phyloP scores from a whole-genome alignment of 2,113 vertebrate species.

The Ploceus nigricollis region DNA sequence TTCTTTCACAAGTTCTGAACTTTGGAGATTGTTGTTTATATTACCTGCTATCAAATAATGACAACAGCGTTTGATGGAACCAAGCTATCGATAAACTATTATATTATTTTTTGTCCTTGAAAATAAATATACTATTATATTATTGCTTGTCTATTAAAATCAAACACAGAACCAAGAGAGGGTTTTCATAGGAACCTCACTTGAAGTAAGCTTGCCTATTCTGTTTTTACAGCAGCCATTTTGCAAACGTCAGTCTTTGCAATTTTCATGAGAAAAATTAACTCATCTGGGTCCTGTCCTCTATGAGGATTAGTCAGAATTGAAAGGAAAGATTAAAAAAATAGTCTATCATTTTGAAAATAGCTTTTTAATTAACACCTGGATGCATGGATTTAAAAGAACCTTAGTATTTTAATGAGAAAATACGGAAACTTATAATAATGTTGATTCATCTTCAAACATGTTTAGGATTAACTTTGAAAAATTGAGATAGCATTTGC shows the following conservation, averaged over 20 bases:
- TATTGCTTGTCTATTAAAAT: not conserved
- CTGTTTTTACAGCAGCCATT: not conserved
- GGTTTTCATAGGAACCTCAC: not conserved
- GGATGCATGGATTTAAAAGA: not conserved
- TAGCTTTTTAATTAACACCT: not conserved
- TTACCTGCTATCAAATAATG: not conserved
- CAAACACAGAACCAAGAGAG: not conserved
- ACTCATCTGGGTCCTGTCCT: not conserved
- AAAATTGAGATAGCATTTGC: not conserved
- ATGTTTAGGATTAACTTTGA: not conserved
- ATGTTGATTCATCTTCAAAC: not conserved
- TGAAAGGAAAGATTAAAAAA: not conserved
- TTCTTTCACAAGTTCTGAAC: not conserved
- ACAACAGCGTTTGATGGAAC: not conserved
- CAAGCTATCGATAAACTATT: not conserved
- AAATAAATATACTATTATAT: not conserved
- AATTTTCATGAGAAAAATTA: not conserved
- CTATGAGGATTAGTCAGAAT: not conserved
- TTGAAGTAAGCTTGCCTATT: not conserved
- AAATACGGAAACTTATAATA: not conserved
- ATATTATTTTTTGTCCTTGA: not conserved
- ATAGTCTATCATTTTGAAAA: not conserved
- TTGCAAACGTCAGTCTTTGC: not conserved
- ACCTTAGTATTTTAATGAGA: not conserved
- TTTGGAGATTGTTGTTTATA: not conserved